Evolutionary conservation across 2,113 vertebrate genomes (phyloP).

Genomic region (Rhea pennata): DNA sequence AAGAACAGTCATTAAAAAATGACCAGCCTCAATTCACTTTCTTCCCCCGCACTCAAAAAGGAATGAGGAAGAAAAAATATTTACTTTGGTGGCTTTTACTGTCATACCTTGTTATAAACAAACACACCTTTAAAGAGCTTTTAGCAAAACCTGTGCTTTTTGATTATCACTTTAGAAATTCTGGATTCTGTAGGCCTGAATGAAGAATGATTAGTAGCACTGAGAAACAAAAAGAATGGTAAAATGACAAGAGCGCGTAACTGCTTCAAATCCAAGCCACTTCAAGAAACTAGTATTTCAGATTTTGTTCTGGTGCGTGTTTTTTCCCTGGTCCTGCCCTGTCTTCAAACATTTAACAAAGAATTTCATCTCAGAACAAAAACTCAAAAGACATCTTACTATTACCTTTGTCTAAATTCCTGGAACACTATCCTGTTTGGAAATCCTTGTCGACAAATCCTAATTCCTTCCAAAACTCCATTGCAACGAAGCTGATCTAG

Average conservation of each 20-base stretch:
- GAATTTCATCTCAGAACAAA: background rate
- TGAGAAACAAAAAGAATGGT: too few species aligned
- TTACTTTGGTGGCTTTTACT: background rate
- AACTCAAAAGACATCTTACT: background rate
- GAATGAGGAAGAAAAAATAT: background rate
- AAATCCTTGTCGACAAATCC: constrained; percentile 97
- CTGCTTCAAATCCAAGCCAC: background rate
- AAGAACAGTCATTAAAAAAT: background rate
- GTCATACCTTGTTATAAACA: background rate
- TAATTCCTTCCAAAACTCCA: constrained; percentile 94
- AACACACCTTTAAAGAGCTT: background rate
- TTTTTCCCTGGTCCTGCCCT: too few species aligned
- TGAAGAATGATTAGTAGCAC: background rate
- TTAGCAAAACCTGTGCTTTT: background rate
- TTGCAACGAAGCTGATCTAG: constrained; percentile 97
- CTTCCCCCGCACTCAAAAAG: background rate
- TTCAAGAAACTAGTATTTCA: background rate
- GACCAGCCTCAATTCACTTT: background rate
- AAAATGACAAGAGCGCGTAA: background rate
- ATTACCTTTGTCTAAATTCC: constrained; percentile 97
- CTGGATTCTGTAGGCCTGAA: background rate
- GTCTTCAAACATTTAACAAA: background rate
- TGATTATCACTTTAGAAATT: background rate
- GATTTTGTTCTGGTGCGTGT: background rate
- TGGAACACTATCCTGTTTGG: constrained; percentile 98